Base-by-base conservation (phyloP, 2,113 vertebrate species). In the Glareola pratincola region DNA sequence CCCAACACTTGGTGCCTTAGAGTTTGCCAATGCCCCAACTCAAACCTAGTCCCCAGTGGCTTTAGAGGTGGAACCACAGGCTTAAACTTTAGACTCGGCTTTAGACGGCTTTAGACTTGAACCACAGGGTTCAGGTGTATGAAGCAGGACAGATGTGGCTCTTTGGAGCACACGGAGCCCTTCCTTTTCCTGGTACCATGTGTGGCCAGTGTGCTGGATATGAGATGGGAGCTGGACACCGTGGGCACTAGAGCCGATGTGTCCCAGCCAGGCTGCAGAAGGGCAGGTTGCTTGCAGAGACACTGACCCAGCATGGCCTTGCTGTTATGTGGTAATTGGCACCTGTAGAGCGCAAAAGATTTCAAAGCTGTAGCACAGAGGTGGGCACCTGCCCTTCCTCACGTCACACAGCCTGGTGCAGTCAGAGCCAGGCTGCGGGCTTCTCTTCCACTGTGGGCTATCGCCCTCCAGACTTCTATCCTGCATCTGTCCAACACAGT, bases 171-270 rank as follows among this genome's bases (percentile, higher is more conserved):
- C n/a, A 30, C 7, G 43, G 30, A 93, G 24, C 47, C n/a, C 41
- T 80, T 75, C 24, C 30, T 14, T 85, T 53, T 19, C 43, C 32
- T 6, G 4, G 26, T 34, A 39, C 30, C 9, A 1, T 4, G 5
- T 0, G 0, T n/a, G 22, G 47, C 21, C 1, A 2, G 9, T 39
- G 43, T 77, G 63, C 53, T 80, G 62, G 66, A 78, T 71, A 34
- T 34, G 50, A 57, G 56, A 53, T 16, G 10, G 26, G 50, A 79
- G n/a, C 54, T 57, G 60, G 45, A 71, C 21, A 41, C 34, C 4
- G 2, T 3, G 5, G 64, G 47, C 39, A 47, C 39, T 50, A 26
- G 36, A 56, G 27, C 10, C 69, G 66, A 10, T 0, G 1, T 1
- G 1, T n/a, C n/a, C 48, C 62, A 68, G 56, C 13, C 24, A 22